Base-by-base conservation (phyloP, 2,113 vertebrate species). In the Rousettus leschenaultii region DNA sequence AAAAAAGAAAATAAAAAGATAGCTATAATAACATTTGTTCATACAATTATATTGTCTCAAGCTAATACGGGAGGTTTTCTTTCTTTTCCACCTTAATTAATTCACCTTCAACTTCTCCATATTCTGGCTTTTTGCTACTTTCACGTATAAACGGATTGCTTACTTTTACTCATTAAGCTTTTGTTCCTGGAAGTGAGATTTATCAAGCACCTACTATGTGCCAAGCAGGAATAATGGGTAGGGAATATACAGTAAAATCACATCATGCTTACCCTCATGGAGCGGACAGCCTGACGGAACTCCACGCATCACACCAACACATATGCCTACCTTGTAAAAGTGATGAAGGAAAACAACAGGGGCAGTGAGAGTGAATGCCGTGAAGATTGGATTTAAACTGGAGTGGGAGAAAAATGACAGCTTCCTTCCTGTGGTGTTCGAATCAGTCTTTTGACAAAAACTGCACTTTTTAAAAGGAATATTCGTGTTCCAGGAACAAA, bases 51-150 rank as follows among this genome's bases (percentile, higher is more conserved):
- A 71, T n/a, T 33, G 1, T 63, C 55, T 94, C 79, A 51, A 92
- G 45, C 7, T 71, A 51, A 63, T 7, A 35, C 24, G 7, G 43
- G 12, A 83, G 4, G 7, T 51, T 93, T 89, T 82, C 10, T 73
- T 93, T 89, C 33, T 91, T 96, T 97, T 86, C 84, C 10, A 65
- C 35, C 45, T 89, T 74, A 19, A 75, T 57, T 78, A 57, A 86
- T 61, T 84, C 55, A 40, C 12, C 35, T 40, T 38, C 45, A 82
- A 55, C 8, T 43, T 75, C 68, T 89, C 59, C 61, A 61, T 66
- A 28, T 75, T 26, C 57, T 90, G 87, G 4, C 14, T 70, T 79
- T 59, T 70, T 24, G n/a, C 93, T 79, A 40, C 51, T 89, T 91
- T 93, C 14, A 79, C 53, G 78, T 30, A 66, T 22, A 35, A 92